These are phyloP conservation scores for Corella eumyota DNA, from an alignment of 23 tunicate species.

Conservation along the genomic window DNA sequence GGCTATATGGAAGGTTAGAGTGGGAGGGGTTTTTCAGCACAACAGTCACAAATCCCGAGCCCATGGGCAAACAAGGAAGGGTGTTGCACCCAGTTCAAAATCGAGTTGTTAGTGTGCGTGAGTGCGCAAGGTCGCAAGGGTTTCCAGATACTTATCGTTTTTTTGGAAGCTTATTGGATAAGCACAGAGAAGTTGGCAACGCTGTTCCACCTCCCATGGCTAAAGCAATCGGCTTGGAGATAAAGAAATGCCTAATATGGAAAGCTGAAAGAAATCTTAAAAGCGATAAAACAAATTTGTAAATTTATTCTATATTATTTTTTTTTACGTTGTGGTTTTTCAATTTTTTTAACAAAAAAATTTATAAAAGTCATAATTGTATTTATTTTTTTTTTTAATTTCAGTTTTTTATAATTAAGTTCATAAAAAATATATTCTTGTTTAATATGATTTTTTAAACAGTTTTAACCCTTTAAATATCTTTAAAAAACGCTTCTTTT, in stretches of 20 bases:
- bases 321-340: too few species aligned
- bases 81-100: slow-evolving; percentile 84
- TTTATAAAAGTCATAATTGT: too few species aligned
- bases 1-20: slow-evolving; percentile 70
- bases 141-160: slow-evolving; percentile 87
- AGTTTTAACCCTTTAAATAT: too few species aligned
- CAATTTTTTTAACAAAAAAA: too few species aligned
- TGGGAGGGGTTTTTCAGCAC: slow-evolving; percentile 94
- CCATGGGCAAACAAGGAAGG: slow-evolving; percentile 95
- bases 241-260: slow-evolving; percentile 62
- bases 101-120: slow-evolving; percentile 79
- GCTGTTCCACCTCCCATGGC: slow-evolving; percentile 97
- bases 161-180: slow-evolving; percentile 58
- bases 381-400: too few species aligned
- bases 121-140: slow-evolving; percentile 94
- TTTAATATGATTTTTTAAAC: too few species aligned
- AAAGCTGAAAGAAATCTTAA: too few species aligned
- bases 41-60: slow-evolving; percentile 76
- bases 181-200: slow-evolving; percentile 78
- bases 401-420: too few species aligned
- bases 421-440: too few species aligned
- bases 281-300: too few species aligned
- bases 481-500: too few species aligned
- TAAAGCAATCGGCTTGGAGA: slow-evolving; percentile 78
- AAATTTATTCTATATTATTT: too few species aligned